Evolutionary conservation across 2,888 invertebrate genomes (phyloP).

Genomic region (Mactromeris polynyma): DNA sequence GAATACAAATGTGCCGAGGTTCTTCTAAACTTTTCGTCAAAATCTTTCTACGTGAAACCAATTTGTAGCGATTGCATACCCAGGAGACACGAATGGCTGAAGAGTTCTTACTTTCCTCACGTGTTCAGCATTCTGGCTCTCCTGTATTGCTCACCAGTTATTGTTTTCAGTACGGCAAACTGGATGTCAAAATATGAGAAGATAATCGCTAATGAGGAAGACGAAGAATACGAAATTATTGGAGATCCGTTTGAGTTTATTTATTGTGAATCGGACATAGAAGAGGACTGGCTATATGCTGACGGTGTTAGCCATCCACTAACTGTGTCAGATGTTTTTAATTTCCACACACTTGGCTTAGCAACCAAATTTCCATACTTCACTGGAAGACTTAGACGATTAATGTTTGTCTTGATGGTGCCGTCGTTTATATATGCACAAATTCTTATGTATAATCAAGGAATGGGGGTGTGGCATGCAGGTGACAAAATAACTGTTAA

Average conservation of each 20-base stretch:
- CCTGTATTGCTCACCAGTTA: slow-evolving; percentile 45
- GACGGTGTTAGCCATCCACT: slow-evolving; percentile 22
- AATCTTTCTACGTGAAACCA: neutral
- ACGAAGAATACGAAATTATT: slow-evolving; percentile 9
- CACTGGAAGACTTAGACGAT: slow-evolving; percentile 17
- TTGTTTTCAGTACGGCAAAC: slow-evolving; percentile 25
- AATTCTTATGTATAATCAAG: slow-evolving; percentile 15
- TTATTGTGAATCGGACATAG: neutral
- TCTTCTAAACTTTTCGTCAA: neutral
- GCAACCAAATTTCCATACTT: neutral
- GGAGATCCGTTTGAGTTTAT: neutral
- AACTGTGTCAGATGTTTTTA: neutral
- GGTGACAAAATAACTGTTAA: slow-evolving; percentile 32
- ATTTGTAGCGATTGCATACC: neutral
- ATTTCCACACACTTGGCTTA: neutral
- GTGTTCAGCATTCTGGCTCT: slow-evolving; percentile 50
- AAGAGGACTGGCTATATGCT: slow-evolving; percentile 11
- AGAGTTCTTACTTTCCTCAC: neutral
- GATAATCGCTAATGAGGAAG: neutral
- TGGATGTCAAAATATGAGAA: slow-evolving; percentile 40
- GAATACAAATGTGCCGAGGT: slow-evolving; percentile 47
- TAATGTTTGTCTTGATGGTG: neutral
- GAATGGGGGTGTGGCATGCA: slow-evolving; percentile 8
- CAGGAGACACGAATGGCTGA: neutral
- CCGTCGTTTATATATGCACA: slow-evolving; percentile 27